These are phyloP conservation scores for Gonioctena quinquepunctata DNA, from an alignment of 1,140 invertebrate genomes.

Conservation along the genomic window DNA sequence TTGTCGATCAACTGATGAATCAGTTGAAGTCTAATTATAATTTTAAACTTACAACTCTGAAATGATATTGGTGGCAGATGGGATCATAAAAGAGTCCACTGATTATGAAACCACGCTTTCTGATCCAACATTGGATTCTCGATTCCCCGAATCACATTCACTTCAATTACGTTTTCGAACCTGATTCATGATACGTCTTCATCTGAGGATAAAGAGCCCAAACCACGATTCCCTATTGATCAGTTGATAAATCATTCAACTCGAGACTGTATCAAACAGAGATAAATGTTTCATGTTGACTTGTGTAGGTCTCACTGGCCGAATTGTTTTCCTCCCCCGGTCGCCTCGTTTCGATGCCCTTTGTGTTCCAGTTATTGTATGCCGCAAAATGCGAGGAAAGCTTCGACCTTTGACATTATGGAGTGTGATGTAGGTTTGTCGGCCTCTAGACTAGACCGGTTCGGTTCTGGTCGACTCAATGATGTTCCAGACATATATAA, in stretches of 20 bases:
- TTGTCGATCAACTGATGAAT: too few species aligned
- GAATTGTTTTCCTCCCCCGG: neutral
- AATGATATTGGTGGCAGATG: too few species aligned
- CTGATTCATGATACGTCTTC: neutral
- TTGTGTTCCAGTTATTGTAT: neutral
- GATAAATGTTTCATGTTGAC: neutral
- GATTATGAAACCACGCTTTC: too few species aligned
- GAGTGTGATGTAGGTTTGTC: too few species aligned
- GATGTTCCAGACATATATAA: too few species aligned
- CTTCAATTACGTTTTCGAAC: neutral
- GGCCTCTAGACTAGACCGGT: too few species aligned
- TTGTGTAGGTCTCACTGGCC: neutral
- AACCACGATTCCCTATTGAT: neutral
- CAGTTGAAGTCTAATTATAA: too few species aligned
- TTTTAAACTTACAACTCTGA: too few species aligned
- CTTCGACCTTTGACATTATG: neutral
- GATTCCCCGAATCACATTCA: neutral
- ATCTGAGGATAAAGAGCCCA: neutral
- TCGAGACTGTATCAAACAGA: neutral
- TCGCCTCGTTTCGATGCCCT: neutral
- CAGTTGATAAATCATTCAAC: neutral
- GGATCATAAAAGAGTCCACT: too few species aligned
- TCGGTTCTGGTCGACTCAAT: too few species aligned
- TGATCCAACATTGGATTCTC: too few species aligned
- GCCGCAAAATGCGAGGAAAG: neutral